Evolutionary conservation across 2,797 vertebrate genomes (phyloP).

Genomic region (Gymnodraco acuticeps): DNA sequence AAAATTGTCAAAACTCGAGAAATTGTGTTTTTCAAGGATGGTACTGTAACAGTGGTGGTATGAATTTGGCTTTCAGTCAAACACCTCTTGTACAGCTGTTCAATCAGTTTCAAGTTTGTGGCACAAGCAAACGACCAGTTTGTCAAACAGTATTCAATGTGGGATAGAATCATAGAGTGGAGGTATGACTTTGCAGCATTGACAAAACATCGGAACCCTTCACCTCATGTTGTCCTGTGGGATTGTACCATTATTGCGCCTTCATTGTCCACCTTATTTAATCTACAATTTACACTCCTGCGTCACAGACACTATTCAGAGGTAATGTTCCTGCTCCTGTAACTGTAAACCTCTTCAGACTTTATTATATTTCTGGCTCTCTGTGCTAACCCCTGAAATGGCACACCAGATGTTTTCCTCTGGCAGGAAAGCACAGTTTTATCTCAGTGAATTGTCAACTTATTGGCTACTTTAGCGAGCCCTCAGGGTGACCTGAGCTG

Average conservation of each 20-base stretch:
- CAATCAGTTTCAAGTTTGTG: no score
- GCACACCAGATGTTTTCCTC: conserved; percentile 66
- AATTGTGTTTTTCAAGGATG: no score
- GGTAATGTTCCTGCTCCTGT: conserved; percentile 32
- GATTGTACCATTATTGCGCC: conserved; percentile 19
- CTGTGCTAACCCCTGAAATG: conserved; percentile 42
- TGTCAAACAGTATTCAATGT: no score
- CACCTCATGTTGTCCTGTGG: conserved; percentile 16
- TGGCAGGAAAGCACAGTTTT: conserved; percentile 48
- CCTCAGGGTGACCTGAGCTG: conserved; percentile 52
- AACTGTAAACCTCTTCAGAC: conserved; percentile 50
- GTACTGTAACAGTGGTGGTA: no score
- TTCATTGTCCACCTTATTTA: conserved; percentile 29
- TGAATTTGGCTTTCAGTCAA: no score
- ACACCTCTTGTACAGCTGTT: no score
- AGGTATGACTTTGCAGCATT: no score
- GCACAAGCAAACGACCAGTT: no score
- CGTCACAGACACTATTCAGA: conserved; percentile 6
- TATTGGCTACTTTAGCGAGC: conserved; percentile 35
- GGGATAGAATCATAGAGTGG: no score
- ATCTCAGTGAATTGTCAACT: conserved; percentile 45
- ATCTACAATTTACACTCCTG: conserved; percentile 6
- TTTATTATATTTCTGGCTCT: conserved; percentile 51
- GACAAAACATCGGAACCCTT: conserved; percentile 20
- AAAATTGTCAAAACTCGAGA: no score